A percentile compares a stretch with the other conserved stretches of the same genome.
Evolutionary conservation across 2,113 vertebrate species (phyloP).

Genomic region (Glaucidium brasilianum): DNA sequence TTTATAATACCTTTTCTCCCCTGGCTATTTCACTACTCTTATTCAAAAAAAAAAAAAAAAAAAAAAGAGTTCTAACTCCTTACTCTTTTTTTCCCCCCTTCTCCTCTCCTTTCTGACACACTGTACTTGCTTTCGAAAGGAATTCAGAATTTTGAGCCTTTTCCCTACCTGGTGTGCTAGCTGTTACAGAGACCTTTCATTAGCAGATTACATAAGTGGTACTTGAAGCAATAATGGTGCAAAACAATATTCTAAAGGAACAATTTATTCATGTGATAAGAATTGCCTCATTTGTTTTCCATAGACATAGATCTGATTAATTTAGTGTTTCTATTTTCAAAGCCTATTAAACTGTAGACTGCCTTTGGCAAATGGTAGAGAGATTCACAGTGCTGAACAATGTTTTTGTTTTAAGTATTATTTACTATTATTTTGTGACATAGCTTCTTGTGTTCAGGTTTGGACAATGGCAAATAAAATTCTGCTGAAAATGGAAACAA

Average conservation of each 20-base stretch:
- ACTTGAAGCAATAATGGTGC: not conserved
- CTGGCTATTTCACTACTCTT: not conserved
- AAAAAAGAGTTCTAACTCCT: not conserved
- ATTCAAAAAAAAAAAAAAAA: not conserved
- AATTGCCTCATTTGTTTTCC: not conserved
- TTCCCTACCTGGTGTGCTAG: not conserved
- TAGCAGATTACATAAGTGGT: not conserved
- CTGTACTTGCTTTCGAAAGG: not conserved
- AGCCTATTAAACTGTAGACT: not conserved
- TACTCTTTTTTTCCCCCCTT: not conserved
- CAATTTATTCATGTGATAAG: not conserved
- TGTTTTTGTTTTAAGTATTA: not conserved
- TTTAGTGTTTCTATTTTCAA: constrained; percentile 2
- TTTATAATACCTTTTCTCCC: not conserved
- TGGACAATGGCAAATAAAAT: not conserved
- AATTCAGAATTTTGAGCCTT: not conserved
- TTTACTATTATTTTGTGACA: not conserved
- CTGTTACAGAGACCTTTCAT: not conserved
- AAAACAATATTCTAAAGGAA: constrained; percentile 26
- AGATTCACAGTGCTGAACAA: not conserved
- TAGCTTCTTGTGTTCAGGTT: not conserved
- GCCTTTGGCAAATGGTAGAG: not conserved
- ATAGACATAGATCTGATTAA: not conserved
- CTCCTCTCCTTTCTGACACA: not conserved
- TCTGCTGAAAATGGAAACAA: not conserved